Evolutionary conservation across 2,113 vertebrate genomes (phyloP).

Genomic region (Sula dactylatra): DNA sequence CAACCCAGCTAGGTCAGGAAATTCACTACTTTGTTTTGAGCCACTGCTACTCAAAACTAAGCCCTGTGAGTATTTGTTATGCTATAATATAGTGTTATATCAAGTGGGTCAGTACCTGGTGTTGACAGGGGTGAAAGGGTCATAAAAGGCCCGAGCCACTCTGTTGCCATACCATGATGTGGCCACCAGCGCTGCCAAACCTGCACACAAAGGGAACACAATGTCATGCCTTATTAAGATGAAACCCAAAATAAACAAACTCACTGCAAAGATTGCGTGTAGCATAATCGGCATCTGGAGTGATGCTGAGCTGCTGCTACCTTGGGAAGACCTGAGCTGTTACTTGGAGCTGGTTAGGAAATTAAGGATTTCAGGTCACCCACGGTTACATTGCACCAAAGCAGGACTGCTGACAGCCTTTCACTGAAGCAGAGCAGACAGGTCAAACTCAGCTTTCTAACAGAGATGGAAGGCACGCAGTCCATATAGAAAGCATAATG

Average conservation of each 20-base stretch:
- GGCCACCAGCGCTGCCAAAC: slow-evolving; percentile 80
- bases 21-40: background rate
- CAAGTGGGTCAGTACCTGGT: slow-evolving; percentile 77
- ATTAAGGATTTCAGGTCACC: background rate
- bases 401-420: background rate
- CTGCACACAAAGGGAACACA: slow-evolving; percentile 56
- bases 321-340: background rate
- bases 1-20: background rate
- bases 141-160: slow-evolving; percentile 85
- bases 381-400: background rate
- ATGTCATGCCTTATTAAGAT: background rate
- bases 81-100: background rate
- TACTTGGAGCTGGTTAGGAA: background rate
- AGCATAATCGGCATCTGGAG: background rate
- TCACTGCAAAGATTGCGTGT: background rate
- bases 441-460: background rate
- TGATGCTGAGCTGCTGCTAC: background rate
- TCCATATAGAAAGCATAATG: background rate
- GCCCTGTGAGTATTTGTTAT: background rate
- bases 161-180: slow-evolving; percentile 86
- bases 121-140: slow-evolving; percentile 88
- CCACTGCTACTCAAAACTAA: background rate
- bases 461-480: background rate
- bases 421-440: background rate
- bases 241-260: background rate